Evolutionary conservation across 2,888 invertebrate genomes (phyloP).

Genomic region (Epistrophe eligans): DNA sequence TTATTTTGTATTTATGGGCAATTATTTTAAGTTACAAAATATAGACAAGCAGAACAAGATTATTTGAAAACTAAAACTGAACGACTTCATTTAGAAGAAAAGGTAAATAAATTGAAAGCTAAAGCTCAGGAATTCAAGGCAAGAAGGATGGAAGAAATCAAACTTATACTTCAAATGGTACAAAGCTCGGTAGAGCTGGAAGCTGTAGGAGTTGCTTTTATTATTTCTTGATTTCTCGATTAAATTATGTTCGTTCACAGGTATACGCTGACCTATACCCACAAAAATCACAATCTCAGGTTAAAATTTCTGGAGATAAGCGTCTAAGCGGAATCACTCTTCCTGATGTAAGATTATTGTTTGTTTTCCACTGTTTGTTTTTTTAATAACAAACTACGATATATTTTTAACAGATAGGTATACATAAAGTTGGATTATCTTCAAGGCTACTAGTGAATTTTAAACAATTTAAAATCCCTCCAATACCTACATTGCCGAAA

Average conservation of each 20-base stretch:
- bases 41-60: constrained; percentile 40
- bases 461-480: constrained; percentile 5
- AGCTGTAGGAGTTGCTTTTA: not conserved
- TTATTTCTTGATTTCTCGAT: not conserved
- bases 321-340: not conserved
- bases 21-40: constrained; percentile 40
- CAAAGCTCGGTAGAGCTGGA: constrained; percentile 40
- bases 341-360: constrained; percentile 8
- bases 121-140: not conserved
- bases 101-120: not conserved
- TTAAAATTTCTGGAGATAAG: not conserved
- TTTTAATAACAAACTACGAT: not conserved
- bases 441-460: constrained; percentile 39
- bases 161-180: constrained; percentile 36
- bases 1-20: not conserved
- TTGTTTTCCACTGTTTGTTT: not conserved
- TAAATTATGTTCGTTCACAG: not conserved
- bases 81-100: constrained; percentile 21
- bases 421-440: constrained; percentile 39
- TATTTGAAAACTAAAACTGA: not conserved
- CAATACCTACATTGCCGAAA: not conserved
- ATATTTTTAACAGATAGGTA: constrained; percentile 7
- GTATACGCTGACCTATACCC: not conserved
- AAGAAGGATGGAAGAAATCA: constrained; percentile 4
- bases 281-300: not conserved